These are phyloP conservation scores for Okamejei kenojei DNA, from an alignment of 2,797 vertebrate genomes.

Conservation along the genomic window DNA sequence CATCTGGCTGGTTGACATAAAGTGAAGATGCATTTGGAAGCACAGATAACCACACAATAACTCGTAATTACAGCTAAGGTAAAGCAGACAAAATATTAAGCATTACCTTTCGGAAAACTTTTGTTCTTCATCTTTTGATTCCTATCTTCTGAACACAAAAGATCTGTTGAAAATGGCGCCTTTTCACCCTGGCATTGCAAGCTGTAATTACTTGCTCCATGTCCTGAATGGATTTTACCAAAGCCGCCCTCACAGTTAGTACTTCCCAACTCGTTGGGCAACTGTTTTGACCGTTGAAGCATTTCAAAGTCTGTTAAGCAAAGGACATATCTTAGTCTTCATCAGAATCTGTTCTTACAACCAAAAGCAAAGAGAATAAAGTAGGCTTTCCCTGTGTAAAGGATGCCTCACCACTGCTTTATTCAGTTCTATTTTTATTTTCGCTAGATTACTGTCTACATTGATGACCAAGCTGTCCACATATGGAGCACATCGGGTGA, in stretches of 20 bases:
- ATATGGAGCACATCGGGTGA: neutral
- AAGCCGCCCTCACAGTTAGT: neutral
- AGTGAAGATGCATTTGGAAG: neutral
- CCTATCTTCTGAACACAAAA: neutral
- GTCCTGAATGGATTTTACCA: neutral
- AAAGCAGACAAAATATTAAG: neutral
- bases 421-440: neutral
- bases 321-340: neutral
- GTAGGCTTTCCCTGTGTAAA: neutral
- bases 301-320: constrained; percentile 31
- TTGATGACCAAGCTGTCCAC: neutral
- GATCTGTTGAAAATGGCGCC: neutral
- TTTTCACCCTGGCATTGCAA: neutral
- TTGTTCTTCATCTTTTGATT: neutral
- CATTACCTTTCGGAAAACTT: neutral
- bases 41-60: neutral
- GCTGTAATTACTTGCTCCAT: neutral
- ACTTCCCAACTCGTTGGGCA: neutral
- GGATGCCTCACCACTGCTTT: neutral
- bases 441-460: neutral
- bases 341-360: neutral
- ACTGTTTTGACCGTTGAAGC: neutral
- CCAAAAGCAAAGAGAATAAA: neutral
- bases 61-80: neutral
- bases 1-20: neutral